Conservation (phyloP, 2,113 vertebrate genomes). For the Alexandromys fortis region DNA sequence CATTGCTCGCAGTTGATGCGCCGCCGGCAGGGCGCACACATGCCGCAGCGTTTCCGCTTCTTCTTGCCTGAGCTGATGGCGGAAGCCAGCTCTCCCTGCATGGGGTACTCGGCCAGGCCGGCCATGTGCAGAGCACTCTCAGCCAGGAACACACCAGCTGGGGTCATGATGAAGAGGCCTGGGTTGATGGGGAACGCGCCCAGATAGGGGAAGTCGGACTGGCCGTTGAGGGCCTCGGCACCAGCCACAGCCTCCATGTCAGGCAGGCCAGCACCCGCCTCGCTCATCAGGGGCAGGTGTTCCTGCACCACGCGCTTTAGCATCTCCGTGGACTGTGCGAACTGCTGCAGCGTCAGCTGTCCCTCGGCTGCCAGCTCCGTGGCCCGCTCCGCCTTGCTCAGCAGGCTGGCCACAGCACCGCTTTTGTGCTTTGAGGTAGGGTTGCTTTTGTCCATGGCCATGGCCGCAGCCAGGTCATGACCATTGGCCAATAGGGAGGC, state of each 20-base stretch:
- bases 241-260: conserved; percentile 97
- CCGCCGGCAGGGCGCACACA: conserved; percentile 97
- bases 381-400: conserved; percentile 96
- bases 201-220: conserved; percentile 97
- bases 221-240: conserved; percentile 94
- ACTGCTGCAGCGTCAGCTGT: conserved; percentile 98
- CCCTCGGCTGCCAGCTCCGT: conserved; percentile 95
- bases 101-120: conserved; percentile 96
- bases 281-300: conserved; percentile 95
- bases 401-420: conserved; percentile 87
- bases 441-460: conserved; percentile 91
- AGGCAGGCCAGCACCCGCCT: conserved; percentile 90
- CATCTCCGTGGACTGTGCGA: conserved; percentile 97
- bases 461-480: conserved; percentile 84
- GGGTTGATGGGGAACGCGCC: conserved; percentile 99
- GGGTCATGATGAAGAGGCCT: conserved; percentile 99
- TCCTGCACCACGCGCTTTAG: conserved; percentile 98
- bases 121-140: conserved; percentile 99
- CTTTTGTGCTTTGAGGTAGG: conserved; percentile 92
- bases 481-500: conserved; percentile 85
- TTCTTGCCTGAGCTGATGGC: conserved; percentile 99
- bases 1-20: conserved; percentile 99
- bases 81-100: conserved; percentile 98
- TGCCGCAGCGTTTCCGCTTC: conserved; percentile 99
- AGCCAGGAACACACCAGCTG: conserved; percentile 97